Percentiles rank a stretch among this genome's conserved stretches.
Conservation (phyloP, 2,888 invertebrate genomes). For the Ceramica pisi region DNA sequence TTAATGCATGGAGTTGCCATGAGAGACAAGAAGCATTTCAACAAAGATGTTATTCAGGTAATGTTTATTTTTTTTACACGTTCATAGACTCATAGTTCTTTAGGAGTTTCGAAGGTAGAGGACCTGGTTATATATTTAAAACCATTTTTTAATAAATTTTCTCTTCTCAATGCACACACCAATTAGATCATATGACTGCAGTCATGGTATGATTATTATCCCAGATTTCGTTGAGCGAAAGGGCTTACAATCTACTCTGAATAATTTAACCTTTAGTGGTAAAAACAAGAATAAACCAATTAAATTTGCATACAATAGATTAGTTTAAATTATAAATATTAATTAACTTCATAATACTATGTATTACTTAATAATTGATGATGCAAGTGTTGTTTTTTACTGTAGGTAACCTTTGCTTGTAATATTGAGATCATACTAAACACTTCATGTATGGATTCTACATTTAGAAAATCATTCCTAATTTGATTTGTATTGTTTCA, state of each 20-base stretch:
- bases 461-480: no score
- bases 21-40: constrained; percentile 93
- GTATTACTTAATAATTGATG: no score
- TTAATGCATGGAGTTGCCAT: constrained; percentile 96
- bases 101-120: not conserved
- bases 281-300: not conserved
- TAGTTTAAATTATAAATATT: no score
- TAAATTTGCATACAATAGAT: constrained; percentile 7
- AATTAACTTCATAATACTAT: not conserved
- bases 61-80: not conserved
- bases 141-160: not conserved
- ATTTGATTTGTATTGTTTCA: no score
- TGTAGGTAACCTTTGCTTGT: no score
- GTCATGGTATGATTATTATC: not conserved
- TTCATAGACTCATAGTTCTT: not conserved
- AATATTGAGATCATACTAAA: no score
- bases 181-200: no score
- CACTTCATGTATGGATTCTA: no score
- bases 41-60: constrained; percentile 92
- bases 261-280: constrained; percentile 10
- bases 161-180: no score
- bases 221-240: not conserved
- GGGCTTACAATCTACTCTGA: not conserved
- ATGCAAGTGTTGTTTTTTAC: not conserved
- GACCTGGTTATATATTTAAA: not conserved